Base-by-base conservation (phyloP, 2,797 vertebrate genomes). In the Pseudotriccus pelzelni region DNA sequence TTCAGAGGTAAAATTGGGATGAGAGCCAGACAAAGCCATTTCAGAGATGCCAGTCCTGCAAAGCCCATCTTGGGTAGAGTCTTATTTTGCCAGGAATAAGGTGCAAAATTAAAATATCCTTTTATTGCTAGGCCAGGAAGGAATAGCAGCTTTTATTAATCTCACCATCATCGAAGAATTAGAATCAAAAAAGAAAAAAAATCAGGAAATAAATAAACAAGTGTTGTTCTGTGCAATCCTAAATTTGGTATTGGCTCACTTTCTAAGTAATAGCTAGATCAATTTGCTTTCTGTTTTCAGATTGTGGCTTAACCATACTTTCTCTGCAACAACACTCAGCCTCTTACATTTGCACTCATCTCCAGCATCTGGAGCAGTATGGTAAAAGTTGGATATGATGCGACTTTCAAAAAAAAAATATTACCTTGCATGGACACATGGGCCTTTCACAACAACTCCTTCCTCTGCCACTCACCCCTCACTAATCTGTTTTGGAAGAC, bases 341-440 rank as follows among this genome's bases (percentile, higher is more conserved):
- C 24, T 37, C 39, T 60, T 79, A 50, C 10, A 12, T 56, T 59
- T 55, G 28, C 14, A 20, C 16, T 63, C 59, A 9, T 24, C 44
- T 72, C 14, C 64, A 85, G 10, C 41, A 72, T 21, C 53, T 74
- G 41, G 22, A 77, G 34, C 14, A 18, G 12, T 22, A 12, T 2
- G 1, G 24, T 30, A 55, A 80, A 82, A 87, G 41, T 8, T 56
- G 28, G n/a, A 20, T 49, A n/a, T 24, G 39, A 5, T 3, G 5
- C 11, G 41, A 73, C 52, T 50, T 52, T 47, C 47, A 55, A 20
- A 39, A 49, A 68, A 49, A 68, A 94, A 75, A 14, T 6, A 32
- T 59, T 63, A 12, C 10, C 3, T 62, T 23, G 19, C 30, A 12
- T 1, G 1, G 14, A 36, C 15, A 30, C 2, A 2, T 1, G 25